phyloP scores from a whole-genome alignment of 2,888 invertebrate species.

The Diaphora mendica region DNA sequence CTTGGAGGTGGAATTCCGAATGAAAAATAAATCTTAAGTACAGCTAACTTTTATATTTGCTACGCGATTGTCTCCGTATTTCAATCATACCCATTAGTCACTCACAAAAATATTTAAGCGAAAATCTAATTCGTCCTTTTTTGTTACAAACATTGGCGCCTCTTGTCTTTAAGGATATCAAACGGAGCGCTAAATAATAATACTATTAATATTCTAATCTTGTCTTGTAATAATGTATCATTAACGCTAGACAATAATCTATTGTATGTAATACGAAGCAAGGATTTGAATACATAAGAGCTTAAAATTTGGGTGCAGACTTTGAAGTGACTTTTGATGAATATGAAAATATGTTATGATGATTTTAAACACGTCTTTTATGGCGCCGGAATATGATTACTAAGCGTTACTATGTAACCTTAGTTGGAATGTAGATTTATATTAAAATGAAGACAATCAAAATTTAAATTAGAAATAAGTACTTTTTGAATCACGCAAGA shows the following conservation, averaged over 20 bases:
- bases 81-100: not conserved
- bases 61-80: not conserved
- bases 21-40: not conserved
- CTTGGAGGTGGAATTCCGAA: no score
- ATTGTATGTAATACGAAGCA: slow-evolving; percentile 6
- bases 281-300: slow-evolving; percentile 8
- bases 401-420: not conserved
- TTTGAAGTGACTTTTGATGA: not conserved
- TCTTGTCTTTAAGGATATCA: not conserved
- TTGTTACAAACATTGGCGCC: not conserved
- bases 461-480: not conserved
- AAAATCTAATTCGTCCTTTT: not conserved
- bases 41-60: not conserved
- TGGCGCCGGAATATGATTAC: not conserved
- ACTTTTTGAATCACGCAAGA: not conserved
- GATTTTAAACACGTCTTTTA: not conserved
- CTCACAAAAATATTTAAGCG: not conserved
- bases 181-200: not conserved
- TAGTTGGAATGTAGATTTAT: not conserved
- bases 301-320: not conserved
- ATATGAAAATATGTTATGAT: slow-evolving; percentile 1
- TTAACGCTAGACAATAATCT: slow-evolving; percentile 9
- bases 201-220: slow-evolving; percentile 7
- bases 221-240: not conserved
- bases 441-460: not conserved